Percentiles rank a stretch among this genome's conserved stretches.
Conservation (phyloP, 2,888 invertebrate genomes). For the Teinopalpus imperialis region DNA sequence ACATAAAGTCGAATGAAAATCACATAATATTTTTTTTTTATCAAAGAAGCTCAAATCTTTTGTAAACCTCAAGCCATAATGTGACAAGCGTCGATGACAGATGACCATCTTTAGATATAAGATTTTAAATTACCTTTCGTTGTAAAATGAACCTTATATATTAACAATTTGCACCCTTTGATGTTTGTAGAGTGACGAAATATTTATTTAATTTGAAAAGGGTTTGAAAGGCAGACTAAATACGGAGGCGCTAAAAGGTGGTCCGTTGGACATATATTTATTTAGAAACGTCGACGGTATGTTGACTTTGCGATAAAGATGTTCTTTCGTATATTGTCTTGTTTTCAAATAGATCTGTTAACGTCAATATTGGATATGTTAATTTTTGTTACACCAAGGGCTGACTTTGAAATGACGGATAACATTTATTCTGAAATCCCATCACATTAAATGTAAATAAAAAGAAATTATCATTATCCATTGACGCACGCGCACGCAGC, state of each 20-base stretch:
- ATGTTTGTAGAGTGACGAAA: constrained; percentile 10
- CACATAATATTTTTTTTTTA: constrained; percentile 37
- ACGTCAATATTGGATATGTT: background rate
- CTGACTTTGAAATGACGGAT: no score
- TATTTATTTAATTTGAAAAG: constrained; percentile 42
- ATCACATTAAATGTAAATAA: no score
- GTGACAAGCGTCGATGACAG: constrained; percentile 74
- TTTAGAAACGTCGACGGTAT: constrained; percentile 35
- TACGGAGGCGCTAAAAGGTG: constrained; percentile 75
- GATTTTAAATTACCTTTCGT: constrained; percentile 26
- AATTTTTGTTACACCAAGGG: no score
- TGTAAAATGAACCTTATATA: constrained; percentile 34
- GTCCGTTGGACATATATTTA: constrained; percentile 49
- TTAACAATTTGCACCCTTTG: constrained; percentile 16
- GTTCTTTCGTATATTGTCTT: constrained; percentile 30
- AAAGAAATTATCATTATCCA: no score
- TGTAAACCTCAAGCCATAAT: constrained; percentile 51
- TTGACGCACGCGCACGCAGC: no score
- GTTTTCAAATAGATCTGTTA: constrained; percentile 1
- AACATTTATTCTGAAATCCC: no score
- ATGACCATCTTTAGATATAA: constrained; percentile 43
- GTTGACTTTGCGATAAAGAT: constrained; percentile 56
- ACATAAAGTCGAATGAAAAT: constrained; percentile 6
- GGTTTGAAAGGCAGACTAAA: constrained; percentile 49
- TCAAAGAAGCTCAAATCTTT: constrained; percentile 47